These are phyloP conservation scores for Choloepus didactylus DNA, from an alignment of 2,797 vertebrate species.

Conservation along the genomic window DNA sequence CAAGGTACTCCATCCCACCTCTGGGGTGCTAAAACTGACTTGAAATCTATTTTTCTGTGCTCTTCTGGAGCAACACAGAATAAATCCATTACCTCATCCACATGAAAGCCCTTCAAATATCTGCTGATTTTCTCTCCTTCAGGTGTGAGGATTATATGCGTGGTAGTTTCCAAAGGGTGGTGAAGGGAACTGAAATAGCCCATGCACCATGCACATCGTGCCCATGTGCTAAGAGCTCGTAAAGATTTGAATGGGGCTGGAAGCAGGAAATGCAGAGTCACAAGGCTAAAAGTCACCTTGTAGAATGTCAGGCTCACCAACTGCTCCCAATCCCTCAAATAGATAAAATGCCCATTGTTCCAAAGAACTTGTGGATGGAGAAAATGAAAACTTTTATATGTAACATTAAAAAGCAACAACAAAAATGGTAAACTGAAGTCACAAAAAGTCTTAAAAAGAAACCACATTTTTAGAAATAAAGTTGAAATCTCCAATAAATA, in stretches of 20 bases:
- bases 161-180: background rate
- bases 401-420: background rate
- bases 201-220: fast-evolving
- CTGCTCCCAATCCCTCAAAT: background rate
- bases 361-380: background rate
- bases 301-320: too few species aligned
- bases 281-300: background rate
- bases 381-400: background rate
- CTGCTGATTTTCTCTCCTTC: background rate
- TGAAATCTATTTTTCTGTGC: too few species aligned
- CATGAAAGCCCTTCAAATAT: background rate
- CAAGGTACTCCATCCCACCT: fast-evolving
- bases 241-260: fast-evolving
- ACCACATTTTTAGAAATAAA: background rate
- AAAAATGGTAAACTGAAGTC: background rate
- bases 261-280: fast-evolving
- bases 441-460: background rate
- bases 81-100: background rate
- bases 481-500: background rate
- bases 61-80: background rate
- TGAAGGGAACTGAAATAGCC: background rate
- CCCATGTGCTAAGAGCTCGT: background rate
- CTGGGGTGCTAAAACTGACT: background rate
- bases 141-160: background rate
- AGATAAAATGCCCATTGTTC: background rate